Evolutionary conservation across 2,797 vertebrate species (phyloP), one percentile per base, ranked within the genome.

Genomic region (Tenualosa thibaudeaui): DNA sequence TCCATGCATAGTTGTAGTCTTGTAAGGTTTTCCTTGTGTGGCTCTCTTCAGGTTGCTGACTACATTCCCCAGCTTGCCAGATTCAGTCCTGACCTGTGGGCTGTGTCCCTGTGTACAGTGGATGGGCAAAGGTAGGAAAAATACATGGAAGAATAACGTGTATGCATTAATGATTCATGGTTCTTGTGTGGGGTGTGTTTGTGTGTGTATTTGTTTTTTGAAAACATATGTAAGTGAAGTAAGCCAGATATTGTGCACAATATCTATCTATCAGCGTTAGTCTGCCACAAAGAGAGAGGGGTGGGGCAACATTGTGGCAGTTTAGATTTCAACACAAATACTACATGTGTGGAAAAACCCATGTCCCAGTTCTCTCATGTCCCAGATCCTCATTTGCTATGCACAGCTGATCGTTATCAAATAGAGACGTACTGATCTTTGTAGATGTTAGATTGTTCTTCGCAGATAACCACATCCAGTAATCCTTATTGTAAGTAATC

Each of bases 21-120:
- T 58, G n/a, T 58, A 58, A 22, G 22, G 19, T 22, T 6, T 0
- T 58, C 19, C 62, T 31, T 31, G 62, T 75, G 15, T 75, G 37
- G 12, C 37, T 75, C 31, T 75, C 68, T 40, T 51, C 90, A 97
- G 97, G 97, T 97, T 91, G 97, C 96, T 87, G 97, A 97, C 89
- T 97, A 97, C 92, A 97, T 97, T 94, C 97, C 97, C 86, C 97
- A 97, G 10, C 93, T 97, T 89, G 96, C 97, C 88, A 97, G 96
- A 89, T 97, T 97, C 93, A 97, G 96, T 91, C 96, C 97, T 51
- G 96, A 97, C 89, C 91, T 97, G 86, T 97, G 97, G 97, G 96
- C 94, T 9, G 97, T 96, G 54, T 96, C 97, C 0, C 92, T 97
- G 87, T 97, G 97, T 92, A 97, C 97, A 56, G 96, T 97, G 26